A percentile compares a stretch with the other conserved stretches of the same genome.
phyloP scores from a whole-genome alignment of 2,888 invertebrate species.

The Thymelicus acteon region DNA sequence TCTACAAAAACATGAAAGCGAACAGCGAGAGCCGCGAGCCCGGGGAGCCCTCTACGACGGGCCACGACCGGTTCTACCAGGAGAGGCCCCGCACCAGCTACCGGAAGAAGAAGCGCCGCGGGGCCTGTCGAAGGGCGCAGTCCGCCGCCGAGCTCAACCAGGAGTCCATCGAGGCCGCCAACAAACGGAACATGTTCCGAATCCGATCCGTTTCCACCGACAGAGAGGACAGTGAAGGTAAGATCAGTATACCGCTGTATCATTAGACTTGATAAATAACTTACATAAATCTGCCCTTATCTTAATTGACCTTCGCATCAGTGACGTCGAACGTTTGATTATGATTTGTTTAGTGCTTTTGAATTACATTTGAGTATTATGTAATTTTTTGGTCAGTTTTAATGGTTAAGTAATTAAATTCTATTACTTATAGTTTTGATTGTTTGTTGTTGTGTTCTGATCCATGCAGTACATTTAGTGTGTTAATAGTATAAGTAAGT shows the following conservation, averaged over 20 bases:
- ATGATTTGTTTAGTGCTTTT: neutral
- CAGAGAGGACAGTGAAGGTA: conserved; percentile 83
- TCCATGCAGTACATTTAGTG: neutral
- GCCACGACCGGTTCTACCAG: conserved; percentile 92
- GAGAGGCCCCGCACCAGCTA: conserved; percentile 83
- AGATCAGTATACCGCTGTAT: neutral
- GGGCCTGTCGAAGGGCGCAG: conserved; percentile 87
- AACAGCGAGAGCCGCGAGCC: conserved; percentile 78
- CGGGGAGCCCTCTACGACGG: conserved; percentile 87
- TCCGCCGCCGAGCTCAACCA: conserved; percentile 88
- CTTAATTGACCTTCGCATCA: conserved; percentile 19
- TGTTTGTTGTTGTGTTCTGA: neutral
- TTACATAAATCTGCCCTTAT: neutral
- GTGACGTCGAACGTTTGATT: neutral
- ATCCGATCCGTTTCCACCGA: conserved; percentile 88
- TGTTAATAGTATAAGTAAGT: neutral
- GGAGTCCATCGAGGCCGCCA: conserved; percentile 86
- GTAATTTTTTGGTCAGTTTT: neutral
- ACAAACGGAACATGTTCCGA: conserved; percentile 86
- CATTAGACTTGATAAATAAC: neutral
- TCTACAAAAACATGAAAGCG: conserved; percentile 89
- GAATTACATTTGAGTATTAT: neutral
- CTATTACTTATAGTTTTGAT: neutral
- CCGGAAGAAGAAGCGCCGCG: conserved; percentile 82
- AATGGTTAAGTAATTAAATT: neutral